These are phyloP conservation scores for Tretioscincus oriximinensis DNA, from an alignment of 2,113 vertebrate genomes.

Conservation along the genomic window DNA sequence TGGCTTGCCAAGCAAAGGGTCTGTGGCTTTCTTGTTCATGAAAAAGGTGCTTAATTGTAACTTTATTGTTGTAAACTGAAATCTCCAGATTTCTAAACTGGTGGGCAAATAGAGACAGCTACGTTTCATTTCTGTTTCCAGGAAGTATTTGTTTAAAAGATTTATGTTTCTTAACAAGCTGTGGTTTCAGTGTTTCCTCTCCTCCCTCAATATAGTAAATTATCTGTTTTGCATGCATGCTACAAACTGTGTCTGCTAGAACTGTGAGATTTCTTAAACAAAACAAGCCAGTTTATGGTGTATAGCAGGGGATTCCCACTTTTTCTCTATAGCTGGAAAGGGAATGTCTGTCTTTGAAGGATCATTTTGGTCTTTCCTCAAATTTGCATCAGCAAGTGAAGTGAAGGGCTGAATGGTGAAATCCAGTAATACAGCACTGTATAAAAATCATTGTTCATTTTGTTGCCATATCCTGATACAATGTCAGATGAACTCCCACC, in stretches of 20 bases:
- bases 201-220: not conserved
- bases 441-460: accelerated
- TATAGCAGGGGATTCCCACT: not conserved
- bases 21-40: accelerated
- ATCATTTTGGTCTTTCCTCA: accelerated
- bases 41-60: not conserved
- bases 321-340: not conserved
- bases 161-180: too few species aligned
- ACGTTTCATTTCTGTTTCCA: too few species aligned
- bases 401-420: not conserved
- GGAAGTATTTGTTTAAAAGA: too few species aligned
- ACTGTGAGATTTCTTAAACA: not conserved
- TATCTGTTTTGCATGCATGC: not conserved
- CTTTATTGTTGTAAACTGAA: not conserved
- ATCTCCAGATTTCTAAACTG: accelerated
- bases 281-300: not conserved
- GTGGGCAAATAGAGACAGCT: accelerated
- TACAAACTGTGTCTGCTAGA: not conserved
- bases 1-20: not conserved
- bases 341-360: not conserved
- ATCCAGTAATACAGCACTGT: not conserved
- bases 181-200: not conserved
- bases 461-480: not conserved
- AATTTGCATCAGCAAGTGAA: not conserved
- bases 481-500: not conserved